These are phyloP conservation scores for Pterobdella sp. DNA, from an alignment of 2,888 invertebrate genomes.

Conservation along the genomic window DNA sequence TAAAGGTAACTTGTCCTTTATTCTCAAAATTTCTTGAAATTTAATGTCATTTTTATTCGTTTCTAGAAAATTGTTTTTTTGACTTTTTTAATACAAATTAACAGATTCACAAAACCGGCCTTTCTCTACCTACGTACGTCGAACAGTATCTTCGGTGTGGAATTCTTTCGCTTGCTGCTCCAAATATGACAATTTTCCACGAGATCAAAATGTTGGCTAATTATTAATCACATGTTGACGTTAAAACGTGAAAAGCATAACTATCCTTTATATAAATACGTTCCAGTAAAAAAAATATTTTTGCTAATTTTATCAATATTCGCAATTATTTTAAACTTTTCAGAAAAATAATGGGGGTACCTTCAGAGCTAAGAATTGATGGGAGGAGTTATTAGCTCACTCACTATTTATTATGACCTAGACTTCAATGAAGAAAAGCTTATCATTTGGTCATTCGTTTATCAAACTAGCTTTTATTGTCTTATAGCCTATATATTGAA, in stretches of 20 bases:
- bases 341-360: not conserved
- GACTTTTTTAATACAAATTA: not conserved
- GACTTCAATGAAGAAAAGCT: not conserved
- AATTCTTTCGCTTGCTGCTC: slow-evolving; percentile 17
- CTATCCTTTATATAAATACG: no score
- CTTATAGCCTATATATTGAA: not conserved
- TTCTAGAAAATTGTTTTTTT: not conserved
- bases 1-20: no score
- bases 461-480: not conserved
- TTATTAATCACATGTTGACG: not conserved
- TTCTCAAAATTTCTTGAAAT: no score
- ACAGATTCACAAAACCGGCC: slow-evolving; percentile 18
- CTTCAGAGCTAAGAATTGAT: slow-evolving; percentile 1
- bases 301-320: not conserved
- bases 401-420: no score
- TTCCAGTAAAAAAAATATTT: no score
- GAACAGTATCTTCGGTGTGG: slow-evolving; percentile 20
- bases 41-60: no score
- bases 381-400: not conserved
- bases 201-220: not conserved
- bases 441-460: not conserved
- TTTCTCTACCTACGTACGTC: slow-evolving; percentile 12
- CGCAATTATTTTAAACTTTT: not conserved
- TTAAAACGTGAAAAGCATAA: not conserved
- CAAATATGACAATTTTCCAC: slow-evolving; percentile 13